Percentiles rank a stretch among this genome's conserved stretches.
phyloP scores from a whole-genome alignment of 2,113 vertebrate species.

The Planiliza haematocheilus region DNA sequence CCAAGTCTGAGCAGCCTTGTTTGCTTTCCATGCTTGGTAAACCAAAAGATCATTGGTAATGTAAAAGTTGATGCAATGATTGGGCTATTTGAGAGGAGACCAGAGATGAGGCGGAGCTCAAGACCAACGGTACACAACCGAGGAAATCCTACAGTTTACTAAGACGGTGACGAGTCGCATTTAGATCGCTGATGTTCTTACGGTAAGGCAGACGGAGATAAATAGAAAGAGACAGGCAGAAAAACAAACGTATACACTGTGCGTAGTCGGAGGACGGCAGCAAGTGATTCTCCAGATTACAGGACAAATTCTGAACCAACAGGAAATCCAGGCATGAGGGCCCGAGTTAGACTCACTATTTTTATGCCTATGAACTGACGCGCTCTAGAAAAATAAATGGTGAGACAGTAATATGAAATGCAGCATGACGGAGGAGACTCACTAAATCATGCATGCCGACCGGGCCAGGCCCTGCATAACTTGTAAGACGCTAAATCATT shows the following conservation, averaged over 20 bases:
- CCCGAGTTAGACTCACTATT: constrained; percentile 58
- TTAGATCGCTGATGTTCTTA: constrained; percentile 39
- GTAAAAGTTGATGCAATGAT: constrained; percentile 13
- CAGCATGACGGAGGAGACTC: constrained; percentile 43
- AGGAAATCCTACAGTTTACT: constrained; percentile 13
- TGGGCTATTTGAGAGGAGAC: constrained; percentile 14
- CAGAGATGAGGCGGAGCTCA: constrained; percentile 12
- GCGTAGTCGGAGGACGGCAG: constrained; percentile 15
- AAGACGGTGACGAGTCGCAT: constrained; percentile 13
- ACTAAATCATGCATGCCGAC: constrained; percentile 31
- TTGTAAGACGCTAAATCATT: background rate
- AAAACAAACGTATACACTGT: constrained; percentile 6
- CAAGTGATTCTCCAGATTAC: constrained; percentile 70
- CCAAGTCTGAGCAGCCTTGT: constrained; percentile 23
- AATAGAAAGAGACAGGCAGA: constrained; percentile 1
- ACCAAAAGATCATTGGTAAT: constrained; percentile 47
- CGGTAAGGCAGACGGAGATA: constrained; percentile 6
- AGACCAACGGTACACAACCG: background rate
- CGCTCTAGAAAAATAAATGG: constrained; percentile 52
- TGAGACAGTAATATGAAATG: constrained; percentile 62
- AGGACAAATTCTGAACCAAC: constrained; percentile 59
- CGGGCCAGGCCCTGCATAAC: background rate
- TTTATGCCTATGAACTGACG: constrained; percentile 64
- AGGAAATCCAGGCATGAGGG: constrained; percentile 62
- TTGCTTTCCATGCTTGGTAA: constrained; percentile 34